Base-by-base conservation (phyloP, 2,113 vertebrate species). In the Sorex fumeus region DNA sequence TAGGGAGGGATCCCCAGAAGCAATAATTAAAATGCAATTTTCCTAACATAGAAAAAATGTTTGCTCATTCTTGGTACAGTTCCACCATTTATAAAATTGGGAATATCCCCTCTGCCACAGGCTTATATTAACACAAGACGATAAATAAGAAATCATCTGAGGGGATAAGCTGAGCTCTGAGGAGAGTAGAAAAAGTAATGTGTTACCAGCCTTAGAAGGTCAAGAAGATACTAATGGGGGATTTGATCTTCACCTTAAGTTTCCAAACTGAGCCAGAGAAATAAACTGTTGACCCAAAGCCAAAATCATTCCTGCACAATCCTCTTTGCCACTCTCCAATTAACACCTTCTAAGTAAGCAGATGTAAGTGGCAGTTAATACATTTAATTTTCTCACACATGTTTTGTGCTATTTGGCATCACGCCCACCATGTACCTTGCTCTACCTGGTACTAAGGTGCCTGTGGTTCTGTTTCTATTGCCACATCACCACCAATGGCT, bases 221-320 rank as follows among this genome's bases (percentile, higher is more conserved):
- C 64, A 74, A n/a, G 57, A 74, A 21, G 47, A 67, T 28, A 9
- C 11, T 85, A 4, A 0, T 50, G 18, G 12, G 45, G 21, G 60
- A 40, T 75, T 75, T 43, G 10, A 1, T 18, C 19, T 47, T 81
- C 7, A 88, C 30, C 19, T 81, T 64, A 28, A 45, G 11, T 78
- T 77, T 91, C 64, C 85, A 88, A 80, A 94, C 15, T 50, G 36
- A 62, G 34, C 15, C 2, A 11, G 47, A 60, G 28, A 77, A 45
- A 79, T 19, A 8, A 76, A 18, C 18, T 34, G 69, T 86, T 47
- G 27, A 2, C 23, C 50, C 25, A 45, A 87, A 92, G 18, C 23
- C 16, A 72, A 28, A 15, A 36, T 1, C 30, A 27, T 25, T 32
- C 16, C 2, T 50, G 19, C 11, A 21, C 18, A 60, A 60, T 66